Conservation (phyloP, 2,888 invertebrate genomes). For the Silvanus unidentatus region DNA sequence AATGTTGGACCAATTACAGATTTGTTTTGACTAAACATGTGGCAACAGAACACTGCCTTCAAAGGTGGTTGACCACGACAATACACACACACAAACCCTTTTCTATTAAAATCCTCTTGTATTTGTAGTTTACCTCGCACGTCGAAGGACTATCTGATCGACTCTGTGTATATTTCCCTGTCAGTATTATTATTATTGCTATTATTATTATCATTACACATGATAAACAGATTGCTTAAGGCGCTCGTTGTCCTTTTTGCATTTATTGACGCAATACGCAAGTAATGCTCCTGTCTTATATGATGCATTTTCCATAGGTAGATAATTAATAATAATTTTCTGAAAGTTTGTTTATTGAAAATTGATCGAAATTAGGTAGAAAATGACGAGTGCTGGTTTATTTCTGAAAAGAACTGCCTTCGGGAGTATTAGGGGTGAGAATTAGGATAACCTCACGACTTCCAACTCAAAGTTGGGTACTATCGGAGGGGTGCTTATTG, state of each 20-base stretch:
- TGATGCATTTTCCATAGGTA: too few species aligned
- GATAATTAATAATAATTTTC: too few species aligned
- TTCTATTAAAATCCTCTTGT: slow-evolving; percentile 37
- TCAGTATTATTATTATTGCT: slow-evolving; percentile 11
- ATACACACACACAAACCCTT: slow-evolving; percentile 37
- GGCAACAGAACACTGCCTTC: slow-evolving; percentile 31
- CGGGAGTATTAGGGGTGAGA: too few species aligned
- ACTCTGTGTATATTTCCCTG: slow-evolving; percentile 17
- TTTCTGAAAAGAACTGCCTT: too few species aligned
- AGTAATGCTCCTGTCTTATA: too few species aligned
- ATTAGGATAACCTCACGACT: slow-evolving; percentile 30
- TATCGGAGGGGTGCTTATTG: slow-evolving; percentile 29
- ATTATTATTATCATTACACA: slow-evolving; percentile 21
- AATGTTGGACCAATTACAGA: slow-evolving; percentile 13
- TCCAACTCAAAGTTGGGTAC: slow-evolving; percentile 20
- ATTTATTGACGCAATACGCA: slow-evolving; percentile 3
- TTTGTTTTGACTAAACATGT: slow-evolving; percentile 36
- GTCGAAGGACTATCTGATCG: slow-evolving; percentile 28
- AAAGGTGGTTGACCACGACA: slow-evolving; percentile 43
- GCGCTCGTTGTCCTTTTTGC: slow-evolving; percentile 7
- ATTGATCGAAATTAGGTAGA: too few species aligned
- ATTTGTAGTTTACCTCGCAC: slow-evolving; percentile 28
- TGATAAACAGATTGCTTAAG: slow-evolving; percentile 28
- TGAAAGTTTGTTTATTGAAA: too few species aligned
- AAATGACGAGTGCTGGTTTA: too few species aligned